These are phyloP conservation scores for Sinopyrophorus schimmeli DNA, from an alignment of 2,888 invertebrate species.

Conservation along the genomic window DNA sequence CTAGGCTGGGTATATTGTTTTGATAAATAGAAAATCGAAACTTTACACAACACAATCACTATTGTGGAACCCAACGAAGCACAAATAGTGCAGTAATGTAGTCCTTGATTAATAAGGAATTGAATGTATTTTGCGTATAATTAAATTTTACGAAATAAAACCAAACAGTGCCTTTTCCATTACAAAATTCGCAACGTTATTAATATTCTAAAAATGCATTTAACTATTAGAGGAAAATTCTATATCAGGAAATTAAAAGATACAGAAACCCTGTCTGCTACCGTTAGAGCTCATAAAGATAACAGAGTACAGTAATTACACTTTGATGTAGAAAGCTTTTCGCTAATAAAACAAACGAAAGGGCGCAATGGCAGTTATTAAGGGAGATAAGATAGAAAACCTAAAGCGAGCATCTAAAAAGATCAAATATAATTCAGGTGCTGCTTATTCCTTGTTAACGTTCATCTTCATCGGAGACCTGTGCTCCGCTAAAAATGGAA, in stretches of 20 bases:
- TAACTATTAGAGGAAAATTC: slow-evolving; percentile 5
- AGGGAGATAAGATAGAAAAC: slow-evolving; percentile 24
- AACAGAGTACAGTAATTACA: slow-evolving; percentile 34
- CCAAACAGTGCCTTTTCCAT: no score
- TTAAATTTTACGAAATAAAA: no score
- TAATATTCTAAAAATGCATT: no score
- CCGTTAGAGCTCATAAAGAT: slow-evolving; percentile 26
- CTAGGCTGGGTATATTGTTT: slow-evolving; percentile 10
- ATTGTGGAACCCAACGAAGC: slow-evolving; percentile 7
- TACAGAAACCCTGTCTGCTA: slow-evolving; percentile 6
- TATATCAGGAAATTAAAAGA: slow-evolving; percentile 13
- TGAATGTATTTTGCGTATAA: no score
- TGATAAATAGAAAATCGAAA: slow-evolving; percentile 15
- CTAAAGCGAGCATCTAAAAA: slow-evolving; percentile 15
- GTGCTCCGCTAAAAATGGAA: no score
- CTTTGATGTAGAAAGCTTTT: slow-evolving; percentile 33
- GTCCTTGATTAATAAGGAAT: no score
- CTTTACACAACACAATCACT: no score
- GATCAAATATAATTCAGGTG: slow-evolving; percentile 32
- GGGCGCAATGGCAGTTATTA: slow-evolving; percentile 26
- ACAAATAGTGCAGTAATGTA: no score
- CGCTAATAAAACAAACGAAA: slow-evolving; percentile 33
- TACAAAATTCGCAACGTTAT: no score
- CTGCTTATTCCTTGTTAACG: no score
- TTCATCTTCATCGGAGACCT: no score